Base-by-base conservation (phyloP, 1,140 invertebrate genomes). In the Zaprionus kolodkinae region DNA sequence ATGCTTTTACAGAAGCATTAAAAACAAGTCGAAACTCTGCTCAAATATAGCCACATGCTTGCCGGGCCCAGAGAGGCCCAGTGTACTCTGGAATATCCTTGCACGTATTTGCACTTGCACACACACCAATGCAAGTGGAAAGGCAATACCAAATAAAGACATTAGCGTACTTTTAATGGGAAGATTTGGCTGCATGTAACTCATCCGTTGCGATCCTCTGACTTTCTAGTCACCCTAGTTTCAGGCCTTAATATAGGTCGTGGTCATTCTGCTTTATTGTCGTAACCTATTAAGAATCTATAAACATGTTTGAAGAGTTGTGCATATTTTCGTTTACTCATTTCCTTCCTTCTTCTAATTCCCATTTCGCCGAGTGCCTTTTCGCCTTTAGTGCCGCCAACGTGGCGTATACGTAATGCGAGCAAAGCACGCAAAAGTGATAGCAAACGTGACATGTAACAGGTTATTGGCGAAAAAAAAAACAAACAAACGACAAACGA, bases 401-500 rank as follows among this genome's bases (percentile, higher is more conserved):
- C 25, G 63, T 25, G 48, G 63, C 78, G 78, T 78, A 82, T 78
- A 59, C 78, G 59, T 81, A 82, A 75, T 73, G 59, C 45, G 59
- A 36, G 56, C 10, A 67, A 66, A 76, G 38, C 38, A 50, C 45
- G 55, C 13, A 48, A 59, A 70, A 65, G 17, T 65, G 64, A 64
- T 56, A 72, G 15, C 67, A 61, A 59, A 81, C 68, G 65, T 72
- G 73, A 67, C 72, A 77, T 67, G 83, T 86, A 87, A 86, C 83
- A 86, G 83, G 83, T 86, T 85, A 86, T 87, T 87, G 66, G 61
- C 64, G 71, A 69, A 78, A 45, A 54, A 30, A 45, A 61, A 67
- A 69, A 52, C 54, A 54, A 30, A 45, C 64, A 67, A 69, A 52
- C 54, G 45, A 50, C 66, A 75, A 56, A 75, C 78, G 72, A 65